Conservation (phyloP, 2,888 invertebrate genomes). For the Eilema depressum region DNA sequence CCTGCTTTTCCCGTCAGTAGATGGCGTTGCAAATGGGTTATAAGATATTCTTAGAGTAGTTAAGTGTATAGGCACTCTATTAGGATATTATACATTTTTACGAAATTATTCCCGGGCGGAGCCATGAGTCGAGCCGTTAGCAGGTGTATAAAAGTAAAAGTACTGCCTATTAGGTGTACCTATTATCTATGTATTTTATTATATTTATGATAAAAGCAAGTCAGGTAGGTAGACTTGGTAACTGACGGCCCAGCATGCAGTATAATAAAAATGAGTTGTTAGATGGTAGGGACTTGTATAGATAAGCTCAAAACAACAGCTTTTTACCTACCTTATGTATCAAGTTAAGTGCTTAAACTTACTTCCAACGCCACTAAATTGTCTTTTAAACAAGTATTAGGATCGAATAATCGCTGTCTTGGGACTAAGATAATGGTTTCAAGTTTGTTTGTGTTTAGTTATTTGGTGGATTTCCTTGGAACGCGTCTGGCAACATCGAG, state of each 20-base stretch:
- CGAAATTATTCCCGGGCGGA: too few relatives aligned
- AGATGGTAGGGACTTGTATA: not conserved
- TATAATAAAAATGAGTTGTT: not conserved
- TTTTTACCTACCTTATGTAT: not conserved
- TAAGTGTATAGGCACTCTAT: too few relatives aligned
- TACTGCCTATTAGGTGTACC: too few relatives aligned
- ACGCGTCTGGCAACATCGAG: slow-evolving; percentile 20
- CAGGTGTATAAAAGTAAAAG: too few relatives aligned
- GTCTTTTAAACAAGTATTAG: slow-evolving; percentile 34
- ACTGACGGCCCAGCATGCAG: not conserved
- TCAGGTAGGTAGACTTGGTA: not conserved
- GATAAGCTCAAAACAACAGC: not conserved
- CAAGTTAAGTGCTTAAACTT: slow-evolving; percentile 5
- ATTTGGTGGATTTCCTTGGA: slow-evolving; percentile 33
- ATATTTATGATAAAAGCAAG: not conserved
- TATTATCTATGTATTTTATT: too few relatives aligned
- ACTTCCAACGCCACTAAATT: slow-evolving; percentile 23
- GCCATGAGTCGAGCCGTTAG: too few relatives aligned
- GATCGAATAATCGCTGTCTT: slow-evolving; percentile 37
- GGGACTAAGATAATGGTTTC: slow-evolving; percentile 33
- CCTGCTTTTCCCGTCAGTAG: too few relatives aligned
- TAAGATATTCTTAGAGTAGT: too few relatives aligned
- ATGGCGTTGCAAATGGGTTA: too few relatives aligned
- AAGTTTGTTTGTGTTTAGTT: slow-evolving; percentile 37
- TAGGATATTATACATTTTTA: too few relatives aligned